Evolutionary conservation across 1,140 invertebrate genomes (phyloP).

Genomic region (Drosophila nasuta): DNA sequence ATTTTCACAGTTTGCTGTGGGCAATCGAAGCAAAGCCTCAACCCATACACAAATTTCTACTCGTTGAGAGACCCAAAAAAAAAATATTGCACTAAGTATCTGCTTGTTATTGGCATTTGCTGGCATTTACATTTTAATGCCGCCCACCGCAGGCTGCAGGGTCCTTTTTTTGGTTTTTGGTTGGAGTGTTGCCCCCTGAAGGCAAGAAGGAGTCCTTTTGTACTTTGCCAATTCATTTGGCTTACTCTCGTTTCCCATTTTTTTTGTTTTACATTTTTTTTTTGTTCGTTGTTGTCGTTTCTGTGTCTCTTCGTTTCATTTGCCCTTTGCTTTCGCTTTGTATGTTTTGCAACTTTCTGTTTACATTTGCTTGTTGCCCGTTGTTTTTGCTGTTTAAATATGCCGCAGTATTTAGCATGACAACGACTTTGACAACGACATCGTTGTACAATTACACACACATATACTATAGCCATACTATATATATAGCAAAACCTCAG

Average conservation of each 20-base stretch:
- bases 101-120: slow-evolving; percentile 69
- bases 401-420: slow-evolving; percentile 80
- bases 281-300: slow-evolving; percentile 9
- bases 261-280: slow-evolving; percentile 9
- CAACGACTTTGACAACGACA: slow-evolving; percentile 67
- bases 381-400: slow-evolving; percentile 71
- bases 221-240: slow-evolving; percentile 71
- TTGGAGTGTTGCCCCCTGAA: slow-evolving; percentile 7
- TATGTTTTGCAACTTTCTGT: slow-evolving; percentile 57
- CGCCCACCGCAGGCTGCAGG: slow-evolving; percentile 35
- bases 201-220: slow-evolving; percentile 58
- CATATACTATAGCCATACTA: slow-evolving; percentile 2
- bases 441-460: slow-evolving; percentile 11
- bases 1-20: slow-evolving; percentile 21
- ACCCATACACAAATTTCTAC: slow-evolving; percentile 5
- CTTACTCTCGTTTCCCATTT: slow-evolving; percentile 30
- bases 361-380: slow-evolving; percentile 56
- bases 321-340: slow-evolving; percentile 32
- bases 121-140: slow-evolving; percentile 75
- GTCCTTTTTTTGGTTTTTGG: not conserved
- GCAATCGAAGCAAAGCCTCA: slow-evolving; percentile 3
- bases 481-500: slow-evolving; percentile 1
- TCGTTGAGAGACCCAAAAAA: slow-evolving; percentile 10
- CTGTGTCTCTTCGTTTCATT: slow-evolving; percentile 25
- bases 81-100: slow-evolving; percentile 49